A percentile compares a stretch with the other conserved stretches of the same genome.
Conservation (phyloP, 2,797 vertebrate species). For the Sphaeramia orbicularis region DNA sequence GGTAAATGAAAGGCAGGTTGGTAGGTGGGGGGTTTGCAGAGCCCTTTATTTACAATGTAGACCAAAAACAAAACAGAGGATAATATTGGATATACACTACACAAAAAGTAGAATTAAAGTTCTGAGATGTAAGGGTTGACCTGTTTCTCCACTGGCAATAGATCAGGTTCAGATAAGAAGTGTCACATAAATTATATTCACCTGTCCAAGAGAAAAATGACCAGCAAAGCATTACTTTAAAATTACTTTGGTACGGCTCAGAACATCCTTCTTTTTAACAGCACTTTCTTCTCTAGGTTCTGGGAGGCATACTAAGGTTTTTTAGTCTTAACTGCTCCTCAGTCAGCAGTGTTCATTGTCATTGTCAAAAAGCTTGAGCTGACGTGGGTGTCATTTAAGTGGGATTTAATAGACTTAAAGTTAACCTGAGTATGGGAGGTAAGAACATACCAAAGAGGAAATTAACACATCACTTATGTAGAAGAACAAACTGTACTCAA, state of each 20-base stretch:
- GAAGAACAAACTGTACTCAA: neutral
- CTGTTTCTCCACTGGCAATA: slow-evolving; percentile 27
- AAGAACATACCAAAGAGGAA: neutral
- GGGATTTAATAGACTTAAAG: neutral
- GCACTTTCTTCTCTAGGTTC: slow-evolving; percentile 4
- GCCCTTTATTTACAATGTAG: neutral
- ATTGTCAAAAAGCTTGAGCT: neutral
- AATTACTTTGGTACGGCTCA: slow-evolving; percentile 26
- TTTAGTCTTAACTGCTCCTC: slow-evolving; percentile 1
- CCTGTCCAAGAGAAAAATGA: slow-evolving; percentile 45
- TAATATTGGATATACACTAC: neutral
- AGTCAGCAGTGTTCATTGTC: neutral
- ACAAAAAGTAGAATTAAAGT: slow-evolving; percentile 5
- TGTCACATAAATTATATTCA: slow-evolving; percentile 37
- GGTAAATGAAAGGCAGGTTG: neutral
- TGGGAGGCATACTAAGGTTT: neutral
- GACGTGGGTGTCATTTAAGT: neutral
- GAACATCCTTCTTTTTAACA: slow-evolving; percentile 26
- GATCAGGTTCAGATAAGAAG: slow-evolving; percentile 37
- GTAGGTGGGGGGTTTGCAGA: too few species aligned
- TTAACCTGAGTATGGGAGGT: neutral
- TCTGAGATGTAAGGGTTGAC: slow-evolving; percentile 8
- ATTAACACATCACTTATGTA: neutral
- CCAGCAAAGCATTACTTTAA: slow-evolving; percentile 26
- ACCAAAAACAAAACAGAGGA: neutral